Percentiles rank a stretch among this genome's conserved stretches.
phyloP scores from a whole-genome alignment of 2,888 invertebrate genomes.

The Euproctis similis region DNA sequence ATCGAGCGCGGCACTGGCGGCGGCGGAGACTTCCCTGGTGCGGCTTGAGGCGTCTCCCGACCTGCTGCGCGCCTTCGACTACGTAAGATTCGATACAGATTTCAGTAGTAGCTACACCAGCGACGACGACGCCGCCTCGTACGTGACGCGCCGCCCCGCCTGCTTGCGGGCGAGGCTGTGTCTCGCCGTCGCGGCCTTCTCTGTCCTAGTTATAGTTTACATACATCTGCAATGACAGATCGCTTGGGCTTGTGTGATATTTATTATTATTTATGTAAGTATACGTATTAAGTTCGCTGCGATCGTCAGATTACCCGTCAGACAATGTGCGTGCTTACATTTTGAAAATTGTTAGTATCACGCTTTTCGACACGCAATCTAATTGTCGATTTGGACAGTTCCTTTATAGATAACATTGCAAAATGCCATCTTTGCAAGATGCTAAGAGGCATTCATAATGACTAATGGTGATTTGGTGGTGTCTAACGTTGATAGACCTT shows the following conservation, averaged over 20 bases:
- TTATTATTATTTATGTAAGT: slow-evolving; percentile 60
- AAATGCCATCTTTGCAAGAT: too few species aligned
- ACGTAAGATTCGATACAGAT: slow-evolving; percentile 71
- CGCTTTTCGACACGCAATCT: too few species aligned
- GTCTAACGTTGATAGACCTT: too few species aligned
- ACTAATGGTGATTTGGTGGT: too few species aligned
- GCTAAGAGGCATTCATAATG: too few species aligned
- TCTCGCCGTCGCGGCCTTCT: slow-evolving; percentile 67
- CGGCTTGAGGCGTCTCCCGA: slow-evolving; percentile 65
- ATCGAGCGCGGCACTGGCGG: slow-evolving; percentile 77
- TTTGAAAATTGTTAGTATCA: too few species aligned
- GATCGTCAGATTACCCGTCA: slow-evolving; percentile 48
- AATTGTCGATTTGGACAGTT: too few species aligned
- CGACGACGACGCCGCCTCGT: slow-evolving; percentile 36
- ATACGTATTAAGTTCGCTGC: slow-evolving; percentile 50
- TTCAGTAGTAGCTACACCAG: slow-evolving; percentile 49
- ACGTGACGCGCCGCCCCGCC: slow-evolving; percentile 42
- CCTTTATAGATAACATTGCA: too few species aligned
- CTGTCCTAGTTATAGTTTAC: slow-evolving; percentile 67
- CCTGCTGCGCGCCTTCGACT: slow-evolving; percentile 65
- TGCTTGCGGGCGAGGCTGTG: slow-evolving; percentile 60
- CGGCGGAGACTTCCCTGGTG: slow-evolving; percentile 76
- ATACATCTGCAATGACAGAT: slow-evolving; percentile 67
- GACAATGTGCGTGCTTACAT: slow-evolving; percentile 10
- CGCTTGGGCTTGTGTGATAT: slow-evolving; percentile 66